Conservation (phyloP, 1,140 invertebrate species). For the Mercenaria mercenaria region DNA sequence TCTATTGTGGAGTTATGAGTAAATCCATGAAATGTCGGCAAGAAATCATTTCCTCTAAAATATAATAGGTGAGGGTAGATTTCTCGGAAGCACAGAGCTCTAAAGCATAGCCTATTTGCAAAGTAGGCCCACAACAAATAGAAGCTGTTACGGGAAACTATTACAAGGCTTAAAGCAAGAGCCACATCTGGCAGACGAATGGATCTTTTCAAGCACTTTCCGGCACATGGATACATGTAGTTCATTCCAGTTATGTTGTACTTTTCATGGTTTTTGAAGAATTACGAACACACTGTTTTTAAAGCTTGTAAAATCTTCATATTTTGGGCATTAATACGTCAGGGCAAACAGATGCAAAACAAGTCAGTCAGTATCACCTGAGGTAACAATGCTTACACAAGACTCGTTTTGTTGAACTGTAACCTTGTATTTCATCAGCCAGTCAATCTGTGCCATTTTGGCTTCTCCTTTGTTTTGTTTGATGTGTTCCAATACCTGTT, state of each 20-base stretch:
- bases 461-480: conserved; percentile 48
- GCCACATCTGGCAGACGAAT: background rate
- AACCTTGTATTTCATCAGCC: conserved; percentile 50
- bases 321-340: conserved; percentile 16
- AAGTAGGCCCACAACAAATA: too few species aligned
- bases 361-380: conserved; percentile 62
- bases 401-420: background rate
- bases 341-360: conserved; percentile 49
- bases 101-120: too few species aligned
- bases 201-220: background rate
- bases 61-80: too few species aligned
- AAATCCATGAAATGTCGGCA: conserved; percentile 1
- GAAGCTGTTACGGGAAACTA: too few species aligned
- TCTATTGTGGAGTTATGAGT: background rate
- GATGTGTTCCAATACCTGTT: background rate
- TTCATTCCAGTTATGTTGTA: background rate
- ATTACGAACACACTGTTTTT: conserved; percentile 16
- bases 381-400: conserved; percentile 44
- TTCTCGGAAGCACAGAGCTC: too few species aligned
- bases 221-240: background rate
- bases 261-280: background rate
- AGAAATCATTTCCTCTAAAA: conserved; percentile 15
- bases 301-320: background rate
- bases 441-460: conserved; percentile 55
- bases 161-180: background rate